phyloP scores from a whole-genome alignment of 1,140 invertebrate genomes.

The Andricus grossulariae region DNA sequence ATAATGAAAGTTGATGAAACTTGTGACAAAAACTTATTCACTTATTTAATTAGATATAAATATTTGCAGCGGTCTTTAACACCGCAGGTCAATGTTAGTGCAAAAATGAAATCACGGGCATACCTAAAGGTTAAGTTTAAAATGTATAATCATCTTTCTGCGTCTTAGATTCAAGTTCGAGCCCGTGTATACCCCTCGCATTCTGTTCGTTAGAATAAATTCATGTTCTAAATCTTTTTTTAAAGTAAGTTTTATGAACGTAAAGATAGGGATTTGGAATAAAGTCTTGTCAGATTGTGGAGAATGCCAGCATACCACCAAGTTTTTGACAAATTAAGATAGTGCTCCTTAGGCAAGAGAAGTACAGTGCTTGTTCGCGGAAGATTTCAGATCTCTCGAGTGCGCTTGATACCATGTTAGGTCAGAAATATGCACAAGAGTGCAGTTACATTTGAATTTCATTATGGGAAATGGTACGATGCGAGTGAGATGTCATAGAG shows the following conservation, averaged over 20 bases:
- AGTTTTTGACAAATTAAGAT: conserved; percentile 25
- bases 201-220: too few relatives aligned
- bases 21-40: too few relatives aligned
- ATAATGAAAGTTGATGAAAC: too few relatives aligned
- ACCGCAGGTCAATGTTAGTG: too few relatives aligned
- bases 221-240: too few relatives aligned
- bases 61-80: too few relatives aligned
- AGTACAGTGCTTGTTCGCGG: conserved; percentile 20
- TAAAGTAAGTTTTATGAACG: background rate
- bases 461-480: conserved; percentile 23
- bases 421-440: conserved; percentile 31
- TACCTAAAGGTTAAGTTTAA: too few relatives aligned
- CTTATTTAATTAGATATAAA: too few relatives aligned
- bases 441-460: conserved; percentile 31
- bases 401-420: conserved; percentile 24
- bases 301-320: background rate
- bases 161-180: too few relatives aligned
- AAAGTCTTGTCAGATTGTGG: conserved; percentile 7
- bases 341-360: background rate
- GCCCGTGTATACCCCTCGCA: too few relatives aligned
- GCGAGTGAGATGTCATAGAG: conserved; percentile 27
- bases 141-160: too few relatives aligned
- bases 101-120: too few relatives aligned
- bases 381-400: conserved; percentile 15
- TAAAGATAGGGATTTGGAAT: background rate